These are phyloP conservation scores for Calvadosia cruxmelitensis DNA, from an alignment of 30 jellyfish, hydroid and myxozoan genomes.

Conservation along the genomic window DNA sequence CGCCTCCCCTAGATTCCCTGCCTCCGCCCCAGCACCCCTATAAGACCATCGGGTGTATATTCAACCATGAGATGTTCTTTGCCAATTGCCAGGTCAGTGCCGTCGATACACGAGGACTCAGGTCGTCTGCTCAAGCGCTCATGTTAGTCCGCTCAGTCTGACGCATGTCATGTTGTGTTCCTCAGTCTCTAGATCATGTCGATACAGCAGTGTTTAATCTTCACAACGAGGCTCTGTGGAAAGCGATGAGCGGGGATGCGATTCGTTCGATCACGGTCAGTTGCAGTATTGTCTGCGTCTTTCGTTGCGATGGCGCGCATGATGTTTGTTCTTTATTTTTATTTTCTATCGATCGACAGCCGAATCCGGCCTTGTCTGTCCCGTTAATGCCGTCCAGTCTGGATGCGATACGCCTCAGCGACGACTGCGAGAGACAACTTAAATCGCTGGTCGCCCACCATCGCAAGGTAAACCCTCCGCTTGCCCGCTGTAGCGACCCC, in stretches of 20 bases:
- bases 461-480: conserved; percentile 38
- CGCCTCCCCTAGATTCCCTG: conserved; percentile 50
- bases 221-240: conserved; percentile 71
- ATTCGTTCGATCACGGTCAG: conserved; percentile 50
- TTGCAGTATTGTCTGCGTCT: neutral
- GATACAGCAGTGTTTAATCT: conserved; percentile 48
- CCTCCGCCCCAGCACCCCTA: conserved; percentile 46
- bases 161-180: neutral
- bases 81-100: conserved; percentile 78
- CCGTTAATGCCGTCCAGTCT: conserved; percentile 54
- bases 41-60: conserved; percentile 62
- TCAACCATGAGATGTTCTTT: conserved; percentile 56
- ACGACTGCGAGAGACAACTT: conserved; percentile 48
- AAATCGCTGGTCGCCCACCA: conserved; percentile 67
- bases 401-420: conserved; percentile 52
- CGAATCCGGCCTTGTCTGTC: conserved; percentile 36
- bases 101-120: no score
- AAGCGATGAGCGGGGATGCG: conserved; percentile 80
- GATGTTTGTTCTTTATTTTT: neutral
- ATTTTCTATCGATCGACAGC: conserved; percentile 21
- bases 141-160: no score
- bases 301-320: no score
- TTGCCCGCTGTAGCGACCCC: neutral
- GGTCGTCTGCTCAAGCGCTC: no score
- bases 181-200: conserved; percentile 74